These are phyloP conservation scores for Homarus americanus DNA, from an alignment of 1,140 invertebrate genomes.

Conservation along the genomic window DNA sequence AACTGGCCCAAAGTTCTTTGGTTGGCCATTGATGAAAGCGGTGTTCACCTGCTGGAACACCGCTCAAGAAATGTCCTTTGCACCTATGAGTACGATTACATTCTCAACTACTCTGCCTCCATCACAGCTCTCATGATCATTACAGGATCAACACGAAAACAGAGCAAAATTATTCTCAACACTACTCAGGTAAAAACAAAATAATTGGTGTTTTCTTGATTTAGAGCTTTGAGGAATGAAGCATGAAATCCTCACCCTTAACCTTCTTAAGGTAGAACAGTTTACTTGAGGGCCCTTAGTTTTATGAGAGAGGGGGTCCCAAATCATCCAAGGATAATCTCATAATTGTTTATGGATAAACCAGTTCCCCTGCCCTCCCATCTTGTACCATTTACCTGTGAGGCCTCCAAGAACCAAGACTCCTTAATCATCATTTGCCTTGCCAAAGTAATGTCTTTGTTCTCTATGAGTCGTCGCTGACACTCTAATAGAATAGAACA, in stretches of 20 bases:
- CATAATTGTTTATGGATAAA: too few relatives aligned
- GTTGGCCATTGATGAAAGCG: conserved; percentile 94
- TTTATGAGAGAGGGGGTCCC: background rate
- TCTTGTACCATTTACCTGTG: too few relatives aligned
- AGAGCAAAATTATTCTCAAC: conserved; percentile 93
- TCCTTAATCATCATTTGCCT: too few relatives aligned
- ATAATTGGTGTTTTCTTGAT: background rate
- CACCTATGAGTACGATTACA: conserved; percentile 91
- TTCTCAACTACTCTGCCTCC: conserved; percentile 92
- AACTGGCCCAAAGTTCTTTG: conserved; percentile 92
- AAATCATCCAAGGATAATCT: too few relatives aligned
- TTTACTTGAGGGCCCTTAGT: background rate
- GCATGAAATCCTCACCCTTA: too few relatives aligned
- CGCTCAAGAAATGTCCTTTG: conserved; percentile 91
- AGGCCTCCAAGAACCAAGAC: too few relatives aligned
- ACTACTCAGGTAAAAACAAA: conserved; percentile 86
- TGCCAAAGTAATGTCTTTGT: too few relatives aligned
- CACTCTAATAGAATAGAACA: too few relatives aligned
- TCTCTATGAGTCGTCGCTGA: too few relatives aligned
- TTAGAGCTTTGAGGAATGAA: too few relatives aligned
- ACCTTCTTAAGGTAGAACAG: background rate
- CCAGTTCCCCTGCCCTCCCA: too few relatives aligned
- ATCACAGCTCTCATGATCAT: conserved; percentile 92
- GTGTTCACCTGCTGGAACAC: conserved; percentile 94
- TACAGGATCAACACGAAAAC: conserved; percentile 86